phyloP scores from a whole-genome alignment of 2,888 invertebrate species.

The Apodemia zela region DNA sequence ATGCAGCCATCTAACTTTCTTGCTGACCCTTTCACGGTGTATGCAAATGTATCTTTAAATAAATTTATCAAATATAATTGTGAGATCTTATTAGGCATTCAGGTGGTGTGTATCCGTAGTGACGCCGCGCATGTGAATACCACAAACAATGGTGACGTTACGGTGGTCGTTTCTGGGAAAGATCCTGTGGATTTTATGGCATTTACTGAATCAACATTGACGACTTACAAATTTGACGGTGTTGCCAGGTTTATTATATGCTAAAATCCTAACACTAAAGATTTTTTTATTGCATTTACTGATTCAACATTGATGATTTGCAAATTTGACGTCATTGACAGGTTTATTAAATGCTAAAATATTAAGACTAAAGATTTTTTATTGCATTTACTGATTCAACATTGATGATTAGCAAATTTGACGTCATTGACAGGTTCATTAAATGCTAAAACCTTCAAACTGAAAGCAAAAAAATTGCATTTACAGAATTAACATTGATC shows the following conservation, averaged over 20 bases:
- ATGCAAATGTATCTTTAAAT: slow-evolving; percentile 72
- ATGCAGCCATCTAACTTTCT: slow-evolving; percentile 48
- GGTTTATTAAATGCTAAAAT: no score
- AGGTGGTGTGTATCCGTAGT: slow-evolving; percentile 71
- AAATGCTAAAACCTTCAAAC: neutral
- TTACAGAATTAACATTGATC: slow-evolving; percentile 61
- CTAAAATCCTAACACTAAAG: neutral
- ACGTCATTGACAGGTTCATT: slow-evolving; percentile 37
- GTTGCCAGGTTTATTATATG: slow-evolving; percentile 33
- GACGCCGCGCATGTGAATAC: slow-evolving; percentile 65
- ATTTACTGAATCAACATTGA: slow-evolving; percentile 64
- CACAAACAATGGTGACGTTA: slow-evolving; percentile 71
- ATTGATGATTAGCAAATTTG: slow-evolving; percentile 52
- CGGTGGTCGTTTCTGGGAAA: slow-evolving; percentile 77
- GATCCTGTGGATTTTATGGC: slow-evolving; percentile 64
- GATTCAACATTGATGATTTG: no score
- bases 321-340: slow-evolving; percentile 28
- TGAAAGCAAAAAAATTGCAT: slow-evolving; percentile 49
- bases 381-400: slow-evolving; percentile 66
- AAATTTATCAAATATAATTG: slow-evolving; percentile 79
- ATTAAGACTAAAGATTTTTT: slow-evolving; percentile 37
- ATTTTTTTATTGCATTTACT: no score
- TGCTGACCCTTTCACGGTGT: slow-evolving; percentile 62
- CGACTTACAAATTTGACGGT: slow-evolving; percentile 47
- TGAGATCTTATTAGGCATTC: slow-evolving; percentile 76